These are phyloP conservation scores for Macrosteles quadrilineatus DNA, from an alignment of 1,140 invertebrate species.

Conservation along the genomic window DNA sequence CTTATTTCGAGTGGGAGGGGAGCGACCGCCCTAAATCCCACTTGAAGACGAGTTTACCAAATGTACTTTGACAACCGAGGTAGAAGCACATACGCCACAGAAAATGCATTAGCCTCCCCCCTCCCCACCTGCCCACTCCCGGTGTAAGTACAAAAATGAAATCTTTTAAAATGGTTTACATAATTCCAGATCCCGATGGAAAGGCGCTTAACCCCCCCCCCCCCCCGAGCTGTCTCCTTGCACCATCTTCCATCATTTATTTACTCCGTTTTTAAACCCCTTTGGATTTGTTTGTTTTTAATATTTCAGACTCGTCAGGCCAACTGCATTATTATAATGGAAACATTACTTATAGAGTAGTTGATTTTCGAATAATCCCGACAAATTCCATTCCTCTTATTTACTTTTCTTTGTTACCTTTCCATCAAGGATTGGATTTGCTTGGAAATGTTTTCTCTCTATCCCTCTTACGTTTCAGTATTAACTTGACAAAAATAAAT, in stretches of 20 bases:
- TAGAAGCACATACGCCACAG: conserved; percentile 18
- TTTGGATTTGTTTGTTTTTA: conserved; percentile 34
- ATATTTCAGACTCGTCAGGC: conserved; percentile 26
- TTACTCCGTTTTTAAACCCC: conserved; percentile 33
- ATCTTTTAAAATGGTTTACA: conserved; percentile 43
- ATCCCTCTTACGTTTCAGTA: background rate
- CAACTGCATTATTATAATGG: conserved; percentile 19
- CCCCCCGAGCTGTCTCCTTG: conserved; percentile 1
- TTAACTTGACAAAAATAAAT: no score
- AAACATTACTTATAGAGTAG: conserved; percentile 15
- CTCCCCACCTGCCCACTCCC: background rate
- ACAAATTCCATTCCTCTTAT: conserved; percentile 19
- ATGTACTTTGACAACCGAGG: conserved; percentile 23
- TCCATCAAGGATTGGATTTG: conserved; percentile 12
- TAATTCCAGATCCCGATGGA: conserved; percentile 36
- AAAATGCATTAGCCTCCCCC: conserved; percentile 18
- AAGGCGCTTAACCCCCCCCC: conserved; percentile 20
- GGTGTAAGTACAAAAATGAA: conserved; percentile 37
- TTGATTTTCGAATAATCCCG: conserved; percentile 12
- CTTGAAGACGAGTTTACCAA: conserved; percentile 18
- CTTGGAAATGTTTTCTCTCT: background rate
- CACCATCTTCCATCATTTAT: conserved; percentile 30
- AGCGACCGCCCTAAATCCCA: conserved; percentile 16
- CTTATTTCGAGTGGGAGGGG: background rate
- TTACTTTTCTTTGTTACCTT: conserved; percentile 1